Conservation (phyloP, 2,113 vertebrate genomes). For the Dipodomys spectabilis region DNA sequence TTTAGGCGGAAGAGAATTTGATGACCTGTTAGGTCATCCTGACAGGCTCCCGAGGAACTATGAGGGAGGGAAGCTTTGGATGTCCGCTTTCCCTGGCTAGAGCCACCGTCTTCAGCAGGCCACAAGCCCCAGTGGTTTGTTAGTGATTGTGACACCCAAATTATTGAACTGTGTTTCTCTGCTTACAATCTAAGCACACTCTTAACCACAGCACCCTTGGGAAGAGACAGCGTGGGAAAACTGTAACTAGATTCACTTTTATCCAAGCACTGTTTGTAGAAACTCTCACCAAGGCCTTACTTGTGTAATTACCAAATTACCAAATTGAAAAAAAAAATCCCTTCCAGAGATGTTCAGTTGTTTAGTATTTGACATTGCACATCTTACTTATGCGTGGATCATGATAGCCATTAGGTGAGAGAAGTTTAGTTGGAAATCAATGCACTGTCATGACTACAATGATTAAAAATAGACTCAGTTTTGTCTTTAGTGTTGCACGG, state of each 20-base stretch:
- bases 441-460: background rate
- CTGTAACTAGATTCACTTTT: background rate
- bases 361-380: background rate
- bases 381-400: background rate
- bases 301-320: background rate
- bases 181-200: background rate
- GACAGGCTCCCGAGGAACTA: no score
- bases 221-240: background rate
- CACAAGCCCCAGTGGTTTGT: rapidly evolving
- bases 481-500: background rate
- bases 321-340: background rate
- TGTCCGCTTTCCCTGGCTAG: rapidly evolving
- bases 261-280: background rate
- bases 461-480: background rate
- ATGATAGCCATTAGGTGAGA: background rate
- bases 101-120: background rate
- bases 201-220: background rate
- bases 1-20: background rate
- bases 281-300: background rate
- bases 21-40: no score
- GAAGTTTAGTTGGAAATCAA: background rate
- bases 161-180: background rate
- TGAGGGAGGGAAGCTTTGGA: background rate
- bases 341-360: background rate
- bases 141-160: no score